Evolutionary conservation across 2,888 invertebrate species (phyloP), one percentile per base, ranked within the genome.

Genomic region (Agriopis aurantiaria): DNA sequence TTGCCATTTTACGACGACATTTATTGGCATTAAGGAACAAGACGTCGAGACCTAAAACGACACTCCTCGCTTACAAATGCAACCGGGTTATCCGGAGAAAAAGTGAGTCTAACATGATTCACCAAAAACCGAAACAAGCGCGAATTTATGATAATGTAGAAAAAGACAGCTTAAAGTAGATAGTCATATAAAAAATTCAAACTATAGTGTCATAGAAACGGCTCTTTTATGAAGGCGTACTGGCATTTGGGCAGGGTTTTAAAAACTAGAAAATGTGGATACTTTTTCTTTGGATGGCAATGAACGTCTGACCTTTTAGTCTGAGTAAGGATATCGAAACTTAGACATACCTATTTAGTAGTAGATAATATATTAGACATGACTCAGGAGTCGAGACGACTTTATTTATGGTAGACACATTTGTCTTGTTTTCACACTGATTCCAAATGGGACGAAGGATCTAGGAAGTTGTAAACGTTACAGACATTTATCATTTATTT

Each of bases 261-360:
- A 11, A 63, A 40, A 52, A 52, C 51, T 52, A 57, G 52, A 57
- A 52, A 64, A 65, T 8, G 51, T 65, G 73, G 76, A 70, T 72
- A 75, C 67, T 49, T 75, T 75, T 76, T 73, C 68, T 72, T 78
- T 75, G 73, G 65, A 74, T 63, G 57, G 78, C 72, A 75, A 59
- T 75, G 78, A 80, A 81, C 81, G 77, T 78, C 77, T 82, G 79
- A 78, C 81, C 73, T 72, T 61, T 77, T 75, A 75, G 79, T 77
- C 66, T 71, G 70, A 73, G 76, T 72, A 65, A 72, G 57, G 61
- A 73, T 71, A 69, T 68, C 62, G 68, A 75, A 70, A 67, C 11
- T 58, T 61, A 69, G 46, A 65, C 61, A 58, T 43, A 33, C 33
- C 33, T 33, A 33, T 5, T 33, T 46, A 45, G 59, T 68, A 14